phyloP scores from a whole-genome alignment of 2,113 vertebrate species.

The Rhynchopsitta pachyrhyncha region DNA sequence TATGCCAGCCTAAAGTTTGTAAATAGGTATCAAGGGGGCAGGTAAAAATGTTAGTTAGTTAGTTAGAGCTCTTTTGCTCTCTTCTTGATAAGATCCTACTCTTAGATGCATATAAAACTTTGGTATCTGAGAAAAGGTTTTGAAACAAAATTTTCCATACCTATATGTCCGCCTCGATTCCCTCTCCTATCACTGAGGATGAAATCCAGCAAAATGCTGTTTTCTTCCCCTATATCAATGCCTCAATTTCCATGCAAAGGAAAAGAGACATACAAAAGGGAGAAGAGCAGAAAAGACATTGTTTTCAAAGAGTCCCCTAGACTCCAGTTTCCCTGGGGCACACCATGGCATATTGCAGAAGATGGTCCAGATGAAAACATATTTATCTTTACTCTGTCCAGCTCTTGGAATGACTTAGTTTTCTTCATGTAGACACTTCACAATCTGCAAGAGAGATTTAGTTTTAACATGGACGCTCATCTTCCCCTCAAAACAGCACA shows the following conservation, averaged over 20 bases:
- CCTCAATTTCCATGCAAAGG: neutral
- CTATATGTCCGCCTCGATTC: neutral
- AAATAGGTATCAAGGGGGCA: neutral
- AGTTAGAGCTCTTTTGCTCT: neutral
- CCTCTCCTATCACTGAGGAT: neutral
- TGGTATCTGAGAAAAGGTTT: neutral
- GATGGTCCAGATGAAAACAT: neutral
- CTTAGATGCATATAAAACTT: neutral
- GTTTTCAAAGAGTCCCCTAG: neutral
- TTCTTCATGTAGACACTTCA: neutral
- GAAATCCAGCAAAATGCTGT: neutral
- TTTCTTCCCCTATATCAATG: neutral
- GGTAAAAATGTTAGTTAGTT: neutral
- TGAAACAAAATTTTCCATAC: neutral
- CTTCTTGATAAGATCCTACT: neutral
- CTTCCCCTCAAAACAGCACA: neutral
- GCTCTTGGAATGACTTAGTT: neutral
- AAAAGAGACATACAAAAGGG: neutral
- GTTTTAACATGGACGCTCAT: neutral
- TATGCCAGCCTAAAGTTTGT: neutral
- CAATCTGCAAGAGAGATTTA: neutral
- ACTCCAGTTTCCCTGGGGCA: neutral
- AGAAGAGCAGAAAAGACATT: neutral
- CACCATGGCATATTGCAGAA: neutral
- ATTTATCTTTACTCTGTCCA: neutral